Evolutionary conservation across 2,113 vertebrate genomes (phyloP).

Genomic region (Perca schrenkii): DNA sequence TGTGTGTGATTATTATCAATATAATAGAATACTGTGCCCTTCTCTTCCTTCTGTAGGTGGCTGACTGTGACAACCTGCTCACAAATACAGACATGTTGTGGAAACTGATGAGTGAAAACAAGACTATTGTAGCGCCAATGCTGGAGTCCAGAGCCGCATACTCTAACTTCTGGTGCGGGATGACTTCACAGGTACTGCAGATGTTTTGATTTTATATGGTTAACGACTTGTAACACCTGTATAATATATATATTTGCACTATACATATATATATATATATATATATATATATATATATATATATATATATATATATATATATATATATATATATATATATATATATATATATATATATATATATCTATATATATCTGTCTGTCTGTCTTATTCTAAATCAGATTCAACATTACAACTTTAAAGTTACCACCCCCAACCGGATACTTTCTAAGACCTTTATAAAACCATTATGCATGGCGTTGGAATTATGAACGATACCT

Average conservation of each 20-base stretch:
- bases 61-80: conserved; percentile 94
- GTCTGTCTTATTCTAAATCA: too few relatives aligned
- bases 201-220: background rate
- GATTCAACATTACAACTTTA: background rate
- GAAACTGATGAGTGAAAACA: conserved; percentile 94
- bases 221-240: background rate
- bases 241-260: too few relatives aligned
- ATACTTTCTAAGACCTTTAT: background rate
- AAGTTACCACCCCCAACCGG: background rate
- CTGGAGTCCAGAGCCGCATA: conserved; percentile 94
- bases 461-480: background rate
- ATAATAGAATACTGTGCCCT: conserved; percentile 38
- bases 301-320: too few relatives aligned
- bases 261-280: too few relatives aligned
- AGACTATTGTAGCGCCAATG: conserved; percentile 93
- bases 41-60: conserved; percentile 80
- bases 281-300: too few relatives aligned
- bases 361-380: too few relatives aligned
- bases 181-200: conserved; percentile 90
- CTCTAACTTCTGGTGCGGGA: conserved; percentile 98
- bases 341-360: too few relatives aligned
- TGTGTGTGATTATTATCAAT: conserved; percentile 33
- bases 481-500: too few relatives aligned
- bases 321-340: too few relatives aligned
- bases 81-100: conserved; percentile 89